Percentiles rank a stretch among this genome's conserved stretches.
Conservation (phyloP, 2,797 vertebrate genomes). For the Sebastes steindachneri region DNA sequence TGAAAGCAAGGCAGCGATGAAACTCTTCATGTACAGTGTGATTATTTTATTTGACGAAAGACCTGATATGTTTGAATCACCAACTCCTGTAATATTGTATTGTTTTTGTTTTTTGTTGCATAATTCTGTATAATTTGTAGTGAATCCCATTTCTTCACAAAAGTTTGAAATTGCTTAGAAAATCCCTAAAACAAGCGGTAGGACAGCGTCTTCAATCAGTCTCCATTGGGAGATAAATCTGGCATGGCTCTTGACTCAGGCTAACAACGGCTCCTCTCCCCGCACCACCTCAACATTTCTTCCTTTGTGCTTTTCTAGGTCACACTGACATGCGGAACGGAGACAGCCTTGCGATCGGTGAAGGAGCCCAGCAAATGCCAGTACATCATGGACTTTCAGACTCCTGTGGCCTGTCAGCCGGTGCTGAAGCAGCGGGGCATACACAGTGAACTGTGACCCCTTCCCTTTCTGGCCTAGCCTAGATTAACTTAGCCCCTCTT, state of each 20-base stretch:
- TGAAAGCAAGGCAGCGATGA: background rate
- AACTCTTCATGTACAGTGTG: background rate
- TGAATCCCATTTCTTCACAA: constrained; percentile 6
- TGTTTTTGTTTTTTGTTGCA: background rate
- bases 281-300: constrained; percentile 53
- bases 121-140: constrained; percentile 37
- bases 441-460: constrained; percentile 72
- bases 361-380: constrained; percentile 80
- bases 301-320: constrained; percentile 85
- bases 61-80: background rate
- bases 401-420: constrained; percentile 66
- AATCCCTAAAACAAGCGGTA: constrained; percentile 11
- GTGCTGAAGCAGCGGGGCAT: constrained; percentile 63
- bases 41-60: constrained; percentile 4
- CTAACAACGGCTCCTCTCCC: constrained; percentile 65
- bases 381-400: constrained; percentile 77
- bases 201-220: constrained; percentile 27
- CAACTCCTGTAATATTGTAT: background rate
- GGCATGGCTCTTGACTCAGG: constrained; percentile 62
- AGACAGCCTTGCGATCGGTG: constrained; percentile 84
- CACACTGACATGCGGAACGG: constrained; percentile 84
- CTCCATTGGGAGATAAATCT: constrained; percentile 25
- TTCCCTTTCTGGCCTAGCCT: constrained; percentile 52
- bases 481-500: constrained; percentile 45
- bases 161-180: background rate